Percentiles rank a stretch among this genome's conserved stretches.
Evolutionary conservation across 1,140 invertebrate species (phyloP).

Genomic region (Muscidifurax raptorellus): DNA sequence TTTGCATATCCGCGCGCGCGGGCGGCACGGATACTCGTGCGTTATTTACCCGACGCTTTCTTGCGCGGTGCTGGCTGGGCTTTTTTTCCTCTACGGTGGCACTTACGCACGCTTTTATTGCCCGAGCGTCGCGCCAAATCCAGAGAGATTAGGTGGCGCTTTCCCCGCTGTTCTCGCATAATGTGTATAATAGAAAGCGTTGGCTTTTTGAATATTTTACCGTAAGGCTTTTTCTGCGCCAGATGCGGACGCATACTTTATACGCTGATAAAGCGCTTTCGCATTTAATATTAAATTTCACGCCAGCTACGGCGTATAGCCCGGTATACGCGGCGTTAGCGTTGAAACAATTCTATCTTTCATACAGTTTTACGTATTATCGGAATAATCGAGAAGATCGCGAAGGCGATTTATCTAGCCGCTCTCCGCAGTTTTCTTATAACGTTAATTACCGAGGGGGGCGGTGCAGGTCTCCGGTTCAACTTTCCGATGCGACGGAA

Average conservation of each 20-base stretch:
- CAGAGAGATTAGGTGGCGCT: not conserved
- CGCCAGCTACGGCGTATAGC: no score
- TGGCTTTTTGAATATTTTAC: not conserved
- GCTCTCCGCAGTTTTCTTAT: constrained; percentile 12
- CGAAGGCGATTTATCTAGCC: constrained; percentile 1
- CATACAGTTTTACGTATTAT: no score
- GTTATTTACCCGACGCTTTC: constrained; percentile 18
- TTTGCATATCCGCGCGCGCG: constrained; percentile 23
- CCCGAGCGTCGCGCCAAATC: not conserved
- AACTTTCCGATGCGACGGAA: constrained; percentile 27
- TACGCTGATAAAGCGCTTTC: no score
- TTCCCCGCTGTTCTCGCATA: not conserved
- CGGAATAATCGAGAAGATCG: not conserved
- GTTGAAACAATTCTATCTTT: no score
- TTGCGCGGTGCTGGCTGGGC: not conserved
- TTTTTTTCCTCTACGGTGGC: not conserved
- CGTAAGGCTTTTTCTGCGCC: not conserved
- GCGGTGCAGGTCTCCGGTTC: not conserved
- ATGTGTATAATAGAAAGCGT: not conserved
- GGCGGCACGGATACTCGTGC: not conserved
- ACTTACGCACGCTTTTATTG: constrained; percentile 7
- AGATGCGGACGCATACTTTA: no score
- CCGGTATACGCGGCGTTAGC: no score
- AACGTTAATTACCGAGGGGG: constrained; percentile 7
- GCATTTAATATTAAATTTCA: no score